phyloP scores from a whole-genome alignment of 2,797 vertebrate genomes.

The Platalea minor region DNA sequence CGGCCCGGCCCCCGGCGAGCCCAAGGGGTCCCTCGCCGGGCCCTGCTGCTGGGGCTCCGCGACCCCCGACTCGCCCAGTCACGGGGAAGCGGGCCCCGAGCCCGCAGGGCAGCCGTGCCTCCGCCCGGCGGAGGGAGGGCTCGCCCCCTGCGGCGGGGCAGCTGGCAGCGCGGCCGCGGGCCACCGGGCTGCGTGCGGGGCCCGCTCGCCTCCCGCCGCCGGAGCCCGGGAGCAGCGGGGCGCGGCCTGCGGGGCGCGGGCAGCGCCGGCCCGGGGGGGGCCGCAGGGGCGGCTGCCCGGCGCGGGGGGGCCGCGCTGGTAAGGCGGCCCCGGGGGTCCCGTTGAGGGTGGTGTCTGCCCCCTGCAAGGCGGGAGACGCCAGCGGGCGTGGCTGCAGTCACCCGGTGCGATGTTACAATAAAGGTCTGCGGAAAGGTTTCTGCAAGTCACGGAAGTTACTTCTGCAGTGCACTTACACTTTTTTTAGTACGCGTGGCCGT shows the following conservation, averaged over 20 bases:
- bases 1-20: not conserved
- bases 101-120: not conserved
- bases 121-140: not conserved
- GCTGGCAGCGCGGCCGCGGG: not conserved
- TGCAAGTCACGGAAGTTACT: fast-evolving
- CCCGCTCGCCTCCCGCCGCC: not conserved
- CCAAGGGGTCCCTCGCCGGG: too few relatives aligned
- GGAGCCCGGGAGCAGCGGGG: not conserved
- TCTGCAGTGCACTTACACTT: not conserved
- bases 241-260: not conserved
- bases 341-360: fast-evolving
- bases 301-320: not conserved
- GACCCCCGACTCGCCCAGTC: too few relatives aligned
- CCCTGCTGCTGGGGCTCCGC: too few relatives aligned
- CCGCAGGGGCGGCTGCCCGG: not conserved
- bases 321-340: fast-evolving
- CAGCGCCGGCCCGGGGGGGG: not conserved
- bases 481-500: not conserved
- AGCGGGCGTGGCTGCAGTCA: fast-evolving
- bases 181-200: not conserved
- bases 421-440: not conserved
- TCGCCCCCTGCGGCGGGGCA: not conserved
- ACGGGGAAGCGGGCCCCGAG: too few relatives aligned
- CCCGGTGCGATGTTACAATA: fast-evolving
- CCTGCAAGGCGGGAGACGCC: not conserved